Percentiles rank a stretch among this genome's conserved stretches.
Evolutionary conservation across 2,797 vertebrate genomes (phyloP).

Genomic region (Thamnophis elegans): DNA sequence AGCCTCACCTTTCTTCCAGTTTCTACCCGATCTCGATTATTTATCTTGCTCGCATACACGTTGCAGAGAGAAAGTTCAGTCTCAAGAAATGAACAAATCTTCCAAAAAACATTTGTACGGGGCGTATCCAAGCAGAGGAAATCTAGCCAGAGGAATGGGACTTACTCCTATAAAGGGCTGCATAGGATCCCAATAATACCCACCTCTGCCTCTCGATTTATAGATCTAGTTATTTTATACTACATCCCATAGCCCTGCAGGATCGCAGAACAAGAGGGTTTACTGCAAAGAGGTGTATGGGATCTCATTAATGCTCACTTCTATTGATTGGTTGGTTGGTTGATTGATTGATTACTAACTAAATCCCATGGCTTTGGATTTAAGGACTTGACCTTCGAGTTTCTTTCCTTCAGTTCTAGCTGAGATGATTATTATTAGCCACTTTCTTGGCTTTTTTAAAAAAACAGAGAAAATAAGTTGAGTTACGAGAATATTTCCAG

Average conservation of each 20-base stretch:
- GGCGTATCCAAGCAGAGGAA: neutral
- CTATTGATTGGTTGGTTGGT: neutral
- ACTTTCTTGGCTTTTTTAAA: neutral
- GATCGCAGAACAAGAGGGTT: neutral
- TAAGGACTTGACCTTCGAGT: neutral
- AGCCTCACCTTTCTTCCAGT: neutral
- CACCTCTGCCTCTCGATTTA: neutral
- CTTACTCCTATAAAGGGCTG: neutral
- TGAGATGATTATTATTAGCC: neutral
- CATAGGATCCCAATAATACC: neutral
- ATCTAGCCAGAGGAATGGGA: neutral
- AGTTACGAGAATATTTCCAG: neutral
- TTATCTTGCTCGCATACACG: neutral
- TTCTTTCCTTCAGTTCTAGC: neutral
- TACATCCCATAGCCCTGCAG: neutral
- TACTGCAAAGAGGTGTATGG: neutral
- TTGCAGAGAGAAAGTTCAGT: neutral
- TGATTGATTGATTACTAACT: neutral
- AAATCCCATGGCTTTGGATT: neutral
- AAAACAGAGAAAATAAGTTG: neutral
- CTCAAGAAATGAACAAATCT: neutral
- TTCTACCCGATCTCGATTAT: neutral
- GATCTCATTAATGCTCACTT: neutral
- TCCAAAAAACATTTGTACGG: neutral
- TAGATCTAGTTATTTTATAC: neutral